Conservation (phyloP, 2,797 vertebrate species). For the Mus spretus region DNA sequence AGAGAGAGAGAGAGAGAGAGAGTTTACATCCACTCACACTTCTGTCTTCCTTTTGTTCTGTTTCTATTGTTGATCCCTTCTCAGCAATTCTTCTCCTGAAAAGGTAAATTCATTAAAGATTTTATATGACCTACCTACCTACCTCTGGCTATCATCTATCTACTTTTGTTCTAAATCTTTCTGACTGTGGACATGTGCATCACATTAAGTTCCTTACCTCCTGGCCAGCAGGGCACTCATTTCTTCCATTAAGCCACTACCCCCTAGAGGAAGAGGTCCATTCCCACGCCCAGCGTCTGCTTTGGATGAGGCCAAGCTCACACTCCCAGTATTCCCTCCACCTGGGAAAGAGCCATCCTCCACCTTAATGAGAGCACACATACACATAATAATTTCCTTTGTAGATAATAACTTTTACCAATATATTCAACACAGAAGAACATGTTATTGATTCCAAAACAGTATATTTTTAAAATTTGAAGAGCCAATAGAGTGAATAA, state of each 20-base stretch:
- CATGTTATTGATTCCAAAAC: background rate
- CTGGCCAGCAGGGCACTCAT: slow-evolving; percentile 99
- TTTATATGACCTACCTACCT: background rate
- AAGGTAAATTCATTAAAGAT: background rate
- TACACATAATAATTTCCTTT: slow-evolving; percentile 67
- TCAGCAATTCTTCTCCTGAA: slow-evolving; percentile 98
- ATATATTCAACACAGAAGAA: slow-evolving; percentile 37
- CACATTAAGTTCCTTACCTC: slow-evolving; percentile 89
- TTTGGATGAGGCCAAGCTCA: slow-evolving; percentile 90
- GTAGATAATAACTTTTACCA: background rate
- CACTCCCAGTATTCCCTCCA: slow-evolving; percentile 83
- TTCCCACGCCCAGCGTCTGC: slow-evolving; percentile 94
- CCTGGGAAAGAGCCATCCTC: slow-evolving; percentile 93
- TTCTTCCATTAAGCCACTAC: slow-evolving; percentile 98
- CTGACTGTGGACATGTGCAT: background rate
- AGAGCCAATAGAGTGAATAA: background rate
- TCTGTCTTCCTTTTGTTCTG: slow-evolving; percentile 95
- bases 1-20: too few relatives aligned
- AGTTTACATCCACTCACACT: slow-evolving; percentile 90
- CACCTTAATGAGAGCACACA: slow-evolving; percentile 87
- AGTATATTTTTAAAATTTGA: background rate
- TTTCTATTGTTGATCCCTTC: slow-evolving; percentile 96
- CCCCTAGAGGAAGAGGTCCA: slow-evolving; percentile 94
- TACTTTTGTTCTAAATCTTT: background rate
- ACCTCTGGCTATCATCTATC: background rate